phyloP scores from a whole-genome alignment of 2,888 invertebrate genomes.

The Tryphoninae sp. region DNA sequence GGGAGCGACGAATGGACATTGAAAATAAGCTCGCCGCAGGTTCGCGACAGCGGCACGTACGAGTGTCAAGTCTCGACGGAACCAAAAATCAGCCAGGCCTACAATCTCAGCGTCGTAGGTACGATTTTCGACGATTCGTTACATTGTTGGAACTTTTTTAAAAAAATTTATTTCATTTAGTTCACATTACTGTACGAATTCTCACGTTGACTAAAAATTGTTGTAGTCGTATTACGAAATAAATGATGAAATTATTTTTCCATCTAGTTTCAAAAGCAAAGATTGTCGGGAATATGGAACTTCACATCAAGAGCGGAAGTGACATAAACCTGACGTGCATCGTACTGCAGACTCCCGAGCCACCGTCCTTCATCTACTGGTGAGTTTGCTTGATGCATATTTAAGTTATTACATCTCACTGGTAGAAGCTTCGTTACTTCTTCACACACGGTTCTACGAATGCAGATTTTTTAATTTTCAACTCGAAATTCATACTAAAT shows the following conservation, averaged over 20 bases:
- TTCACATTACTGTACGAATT: neutral
- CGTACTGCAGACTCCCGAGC: conserved; percentile 91
- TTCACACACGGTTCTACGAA: neutral
- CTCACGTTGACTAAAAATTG: neutral
- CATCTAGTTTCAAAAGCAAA: conserved; percentile 93
- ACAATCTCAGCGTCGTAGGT: conserved; percentile 90
- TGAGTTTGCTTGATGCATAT: conserved; percentile 68
- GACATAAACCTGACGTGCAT: conserved; percentile 96
- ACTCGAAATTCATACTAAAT: too few relatives aligned
- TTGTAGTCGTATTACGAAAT: conserved; percentile 11
- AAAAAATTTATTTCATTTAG: neutral
- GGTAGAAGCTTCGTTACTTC: neutral
- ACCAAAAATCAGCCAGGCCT: conserved; percentile 89
- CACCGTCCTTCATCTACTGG: conserved; percentile 87
- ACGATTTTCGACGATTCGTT: conserved; percentile 78
- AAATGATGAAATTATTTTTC: conserved; percentile 38
- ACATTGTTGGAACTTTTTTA: too few relatives aligned
- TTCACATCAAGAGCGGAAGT: conserved; percentile 94
- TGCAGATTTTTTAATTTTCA: neutral
- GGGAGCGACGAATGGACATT: conserved; percentile 89
- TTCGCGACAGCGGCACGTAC: conserved; percentile 87
- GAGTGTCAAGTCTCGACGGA: conserved; percentile 91
- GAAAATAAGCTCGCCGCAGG: conserved; percentile 87
- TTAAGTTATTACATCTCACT: neutral
- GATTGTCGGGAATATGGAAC: conserved; percentile 92